A percentile compares a stretch with the other conserved stretches of the same genome.
phyloP scores from a whole-genome alignment of 2,113 vertebrate species.

The Puma concolor region DNA sequence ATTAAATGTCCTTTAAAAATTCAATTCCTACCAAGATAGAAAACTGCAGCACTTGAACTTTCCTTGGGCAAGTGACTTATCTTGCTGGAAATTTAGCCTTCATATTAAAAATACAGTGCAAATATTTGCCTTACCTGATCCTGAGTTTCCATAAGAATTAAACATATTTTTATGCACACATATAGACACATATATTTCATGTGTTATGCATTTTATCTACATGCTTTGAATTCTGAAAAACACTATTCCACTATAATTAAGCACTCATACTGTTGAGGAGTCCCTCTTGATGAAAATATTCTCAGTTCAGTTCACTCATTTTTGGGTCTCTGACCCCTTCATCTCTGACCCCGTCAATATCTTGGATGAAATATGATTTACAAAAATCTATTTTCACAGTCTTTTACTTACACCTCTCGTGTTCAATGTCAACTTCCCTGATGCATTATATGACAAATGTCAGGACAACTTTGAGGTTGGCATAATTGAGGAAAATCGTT shows the following conservation, averaged over 20 bases:
- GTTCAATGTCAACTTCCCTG: neutral
- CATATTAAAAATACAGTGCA: too few species aligned
- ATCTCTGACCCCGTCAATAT: neutral
- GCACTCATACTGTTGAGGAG: rapidly evolving
- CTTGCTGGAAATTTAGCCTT: neutral
- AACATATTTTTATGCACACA: rapidly evolving
- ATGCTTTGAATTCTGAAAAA: neutral
- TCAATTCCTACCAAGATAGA: neutral
- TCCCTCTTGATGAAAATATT: neutral
- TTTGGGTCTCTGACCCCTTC: neutral
- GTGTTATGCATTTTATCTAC: neutral
- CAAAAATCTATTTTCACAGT: neutral
- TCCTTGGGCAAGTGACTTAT: neutral
- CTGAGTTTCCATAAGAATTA: neutral
- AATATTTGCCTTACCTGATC: neutral
- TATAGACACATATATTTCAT: neutral
- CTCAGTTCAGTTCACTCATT: neutral
- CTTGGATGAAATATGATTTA: neutral
- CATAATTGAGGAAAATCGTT: too few species aligned
- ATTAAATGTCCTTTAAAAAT: neutral
- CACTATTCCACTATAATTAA: neutral
- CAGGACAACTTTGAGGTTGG: neutral
- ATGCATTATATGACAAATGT: neutral
- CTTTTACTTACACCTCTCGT: neutral
- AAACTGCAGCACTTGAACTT: neutral